A percentile compares a stretch with the other conserved stretches of the same genome.
Evolutionary conservation across 2,888 invertebrate species (phyloP).

Genomic region (Tyria jacobaeae): DNA sequence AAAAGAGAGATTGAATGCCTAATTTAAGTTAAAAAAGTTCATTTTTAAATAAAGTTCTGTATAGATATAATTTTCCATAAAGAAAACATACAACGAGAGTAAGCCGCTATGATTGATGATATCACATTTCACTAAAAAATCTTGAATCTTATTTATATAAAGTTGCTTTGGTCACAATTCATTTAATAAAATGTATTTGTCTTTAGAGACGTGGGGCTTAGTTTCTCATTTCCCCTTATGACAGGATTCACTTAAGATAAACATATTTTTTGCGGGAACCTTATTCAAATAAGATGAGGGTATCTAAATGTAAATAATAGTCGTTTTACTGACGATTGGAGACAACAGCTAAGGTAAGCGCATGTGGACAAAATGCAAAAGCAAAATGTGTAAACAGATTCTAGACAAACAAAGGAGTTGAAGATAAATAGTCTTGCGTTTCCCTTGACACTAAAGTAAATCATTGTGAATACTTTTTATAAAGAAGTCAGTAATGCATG

Average conservation of each 20-base stretch:
- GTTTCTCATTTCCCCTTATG: constrained; percentile 1
- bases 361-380: no score
- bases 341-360: constrained; percentile 37
- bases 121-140: no score
- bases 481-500: no score
- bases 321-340: constrained; percentile 35
- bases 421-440: not conserved
- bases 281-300: constrained; percentile 49
- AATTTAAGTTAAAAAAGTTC: no score
- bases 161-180: no score
- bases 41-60: no score
- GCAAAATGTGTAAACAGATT: constrained; percentile 25
- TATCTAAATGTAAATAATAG: constrained; percentile 37
- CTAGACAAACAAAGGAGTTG: not conserved
- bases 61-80: no score
- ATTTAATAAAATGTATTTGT: not conserved
- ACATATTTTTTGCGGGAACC: constrained; percentile 18
- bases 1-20: no score
- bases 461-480: no score
- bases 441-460: no score
- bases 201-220: not conserved
- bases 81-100: no score
- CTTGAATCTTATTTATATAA: constrained; percentile 4
- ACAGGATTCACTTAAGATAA: constrained; percentile 15
- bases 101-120: no score